Evolutionary conservation across 2,888 invertebrate genomes (phyloP).

Genomic region (Choreutis nemorana): DNA sequence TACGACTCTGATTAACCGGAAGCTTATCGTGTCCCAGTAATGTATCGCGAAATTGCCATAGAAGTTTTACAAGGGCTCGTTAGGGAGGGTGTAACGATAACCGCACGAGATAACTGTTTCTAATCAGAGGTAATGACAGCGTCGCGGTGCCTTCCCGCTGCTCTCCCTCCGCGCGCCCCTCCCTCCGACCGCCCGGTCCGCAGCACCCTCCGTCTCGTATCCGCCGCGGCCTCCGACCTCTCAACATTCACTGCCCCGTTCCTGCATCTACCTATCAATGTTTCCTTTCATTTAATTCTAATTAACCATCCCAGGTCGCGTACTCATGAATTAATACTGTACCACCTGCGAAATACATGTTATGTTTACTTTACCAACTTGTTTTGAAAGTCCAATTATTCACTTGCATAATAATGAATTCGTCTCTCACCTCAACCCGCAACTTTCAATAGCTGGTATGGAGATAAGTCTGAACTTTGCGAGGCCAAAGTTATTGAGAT

Average conservation of each 20-base stretch:
- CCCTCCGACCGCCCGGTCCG: constrained; percentile 7
- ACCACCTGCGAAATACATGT: too few species aligned
- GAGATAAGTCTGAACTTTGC: constrained; percentile 4
- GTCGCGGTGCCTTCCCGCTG: constrained; percentile 15
- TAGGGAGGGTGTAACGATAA: constrained; percentile 53
- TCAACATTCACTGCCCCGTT: too few species aligned
- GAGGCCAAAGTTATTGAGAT: constrained; percentile 7
- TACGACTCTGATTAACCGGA: constrained; percentile 36
- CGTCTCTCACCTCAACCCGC: too few species aligned
- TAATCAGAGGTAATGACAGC: constrained; percentile 54
- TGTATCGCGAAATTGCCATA: constrained; percentile 45
- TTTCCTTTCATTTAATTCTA: too few species aligned
- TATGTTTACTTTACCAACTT: too few species aligned
- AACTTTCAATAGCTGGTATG: too few species aligned
- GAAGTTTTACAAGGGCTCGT: constrained; percentile 58
- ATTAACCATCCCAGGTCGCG: too few species aligned
- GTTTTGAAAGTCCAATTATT: too few species aligned
- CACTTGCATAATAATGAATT: too few species aligned
- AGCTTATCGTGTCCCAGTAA: constrained; percentile 40
- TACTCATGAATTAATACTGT: too few species aligned
- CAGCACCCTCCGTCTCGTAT: constrained; percentile 1
- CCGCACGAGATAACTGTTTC: constrained; percentile 58
- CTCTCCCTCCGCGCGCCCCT: constrained; percentile 9
- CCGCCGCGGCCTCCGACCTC: constrained; percentile 5
- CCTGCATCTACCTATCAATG: too few species aligned